Evolutionary conservation across 1,140 invertebrate species (phyloP).

Genomic region (Danaus melanippus): DNA sequence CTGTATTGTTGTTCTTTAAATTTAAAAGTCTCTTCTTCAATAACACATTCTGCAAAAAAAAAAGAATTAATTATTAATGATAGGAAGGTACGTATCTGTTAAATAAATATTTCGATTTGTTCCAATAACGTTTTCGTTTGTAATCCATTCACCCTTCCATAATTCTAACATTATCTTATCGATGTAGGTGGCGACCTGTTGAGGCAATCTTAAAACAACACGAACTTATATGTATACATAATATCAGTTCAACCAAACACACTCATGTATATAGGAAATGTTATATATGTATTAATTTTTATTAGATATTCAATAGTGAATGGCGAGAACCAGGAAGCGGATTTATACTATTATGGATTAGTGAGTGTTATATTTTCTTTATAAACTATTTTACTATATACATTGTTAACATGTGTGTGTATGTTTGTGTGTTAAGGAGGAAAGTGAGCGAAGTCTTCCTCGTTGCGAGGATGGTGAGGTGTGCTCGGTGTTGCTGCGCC

Average conservation of each 20-base stretch:
- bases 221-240: too few species aligned
- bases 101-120: too few species aligned
- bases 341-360: slow-evolving; percentile 54
- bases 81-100: background rate
- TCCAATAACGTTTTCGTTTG: too few species aligned
- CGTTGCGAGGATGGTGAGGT: slow-evolving; percentile 34
- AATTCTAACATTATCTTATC: slow-evolving; percentile 15
- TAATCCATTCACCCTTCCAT: too few species aligned
- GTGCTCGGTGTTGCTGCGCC: slow-evolving; percentile 40
- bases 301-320: slow-evolving; percentile 6
- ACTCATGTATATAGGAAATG: slow-evolving; percentile 2
- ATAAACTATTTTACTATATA: background rate
- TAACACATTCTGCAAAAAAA: slow-evolving; percentile 43
- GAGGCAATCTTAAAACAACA: slow-evolving; percentile 12
- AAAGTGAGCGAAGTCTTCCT: slow-evolving; percentile 51
- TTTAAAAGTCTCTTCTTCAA: slow-evolving; percentile 56
- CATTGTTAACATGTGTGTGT: background rate
- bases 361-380: slow-evolving; percentile 34
- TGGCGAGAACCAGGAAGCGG: slow-evolving; percentile 33
- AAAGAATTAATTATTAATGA: background rate
- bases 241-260: too few species aligned
- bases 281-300: slow-evolving; percentile 10
- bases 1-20: slow-evolving; percentile 30
- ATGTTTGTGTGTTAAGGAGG: slow-evolving; percentile 31
- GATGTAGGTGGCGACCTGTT: slow-evolving; percentile 37